phyloP scores from a whole-genome alignment of 1,140 invertebrate species.

The Ceratosolen solmsi region DNA sequence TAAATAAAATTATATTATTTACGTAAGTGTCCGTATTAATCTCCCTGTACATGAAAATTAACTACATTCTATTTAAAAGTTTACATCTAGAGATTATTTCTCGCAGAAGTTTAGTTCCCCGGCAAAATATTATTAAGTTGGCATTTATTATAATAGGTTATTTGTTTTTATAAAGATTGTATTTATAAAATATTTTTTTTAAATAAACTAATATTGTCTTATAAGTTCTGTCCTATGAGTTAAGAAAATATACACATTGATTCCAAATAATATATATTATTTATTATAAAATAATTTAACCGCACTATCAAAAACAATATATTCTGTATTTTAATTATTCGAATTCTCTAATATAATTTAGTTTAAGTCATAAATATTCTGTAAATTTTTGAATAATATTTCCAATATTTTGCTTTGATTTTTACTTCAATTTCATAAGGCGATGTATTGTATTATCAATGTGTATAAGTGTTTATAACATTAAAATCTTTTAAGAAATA shows the following conservation, averaged over 20 bases:
- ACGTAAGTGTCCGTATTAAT: conserved; percentile 50
- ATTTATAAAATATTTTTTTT: too few species aligned
- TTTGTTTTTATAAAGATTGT: conserved; percentile 18
- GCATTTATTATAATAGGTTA: conserved; percentile 52
- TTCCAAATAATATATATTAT: background rate
- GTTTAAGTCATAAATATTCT: too few species aligned
- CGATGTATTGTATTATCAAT: too few species aligned
- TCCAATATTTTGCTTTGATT: too few species aligned
- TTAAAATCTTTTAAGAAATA: too few species aligned
- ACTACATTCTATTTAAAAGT: conserved; percentile 56
- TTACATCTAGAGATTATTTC: conserved; percentile 58
- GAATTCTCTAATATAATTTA: background rate
- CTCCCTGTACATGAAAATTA: conserved; percentile 55
- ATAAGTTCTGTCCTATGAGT: conserved; percentile 54
- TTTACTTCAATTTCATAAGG: too few species aligned
- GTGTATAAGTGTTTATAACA: too few species aligned
- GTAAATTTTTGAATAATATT: too few species aligned
- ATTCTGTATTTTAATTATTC: background rate
- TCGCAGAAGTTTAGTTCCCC: conserved; percentile 57
- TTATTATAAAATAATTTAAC: background rate
- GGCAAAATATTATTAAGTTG: conserved; percentile 53
- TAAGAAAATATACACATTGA: conserved; percentile 30
- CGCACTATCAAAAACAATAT: background rate
- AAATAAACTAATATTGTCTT: conserved; percentile 54
- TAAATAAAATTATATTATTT: background rate